Base-by-base conservation (phyloP, 2,888 invertebrate genomes). In the Hanleya hanleyi region DNA sequence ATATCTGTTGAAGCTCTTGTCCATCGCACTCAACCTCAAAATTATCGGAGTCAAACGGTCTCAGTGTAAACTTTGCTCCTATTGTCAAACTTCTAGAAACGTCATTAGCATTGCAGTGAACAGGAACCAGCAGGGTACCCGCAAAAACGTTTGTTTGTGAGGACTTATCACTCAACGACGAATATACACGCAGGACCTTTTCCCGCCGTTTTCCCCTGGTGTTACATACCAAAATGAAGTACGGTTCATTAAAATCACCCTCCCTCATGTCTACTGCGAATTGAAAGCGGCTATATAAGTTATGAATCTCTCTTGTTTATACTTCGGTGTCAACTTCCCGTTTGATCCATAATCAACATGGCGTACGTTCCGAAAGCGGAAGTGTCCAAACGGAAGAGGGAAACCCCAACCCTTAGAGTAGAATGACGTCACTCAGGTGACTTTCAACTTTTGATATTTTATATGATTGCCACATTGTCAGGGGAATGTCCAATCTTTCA, bases 241-340 rank as follows among this genome's bases (percentile, higher is more conserved):
- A 57, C 15, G 15, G 22, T 29, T 57, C 57, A 26, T 29, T 15
- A 57, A 57, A 57, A 29, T 57, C 57, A 29, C 57, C 57, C 26
- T 57, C 57, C 57, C 57, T 57, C 57, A 57, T 57, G 15, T 57
- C 57, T 57, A 57, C n/a, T n/a, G n/a, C n/a, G n/a, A n/a, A n/a
- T n/a, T n/a, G n/a, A n/a, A n/a, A n/a, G n/a, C n/a, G n/a, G n/a
- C n/a, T n/a, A n/a, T n/a, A n/a, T n/a, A n/a, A n/a, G n/a, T n/a
- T n/a, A n/a, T n/a, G n/a, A n/a, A n/a, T n/a, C n/a, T n/a, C n/a
- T n/a, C n/a, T n/a, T n/a, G n/a, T n/a, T n/a, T n/a, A n/a, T n/a
- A n/a, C n/a, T n/a, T n/a, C n/a, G n/a, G n/a, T n/a, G n/a, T n/a
- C n/a, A n/a, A n/a, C n/a, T n/a, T n/a, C n/a, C n/a, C n/a, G n/a